phyloP scores from a whole-genome alignment of 2,797 vertebrate genomes.

The Ceyx erithaca region DNA sequence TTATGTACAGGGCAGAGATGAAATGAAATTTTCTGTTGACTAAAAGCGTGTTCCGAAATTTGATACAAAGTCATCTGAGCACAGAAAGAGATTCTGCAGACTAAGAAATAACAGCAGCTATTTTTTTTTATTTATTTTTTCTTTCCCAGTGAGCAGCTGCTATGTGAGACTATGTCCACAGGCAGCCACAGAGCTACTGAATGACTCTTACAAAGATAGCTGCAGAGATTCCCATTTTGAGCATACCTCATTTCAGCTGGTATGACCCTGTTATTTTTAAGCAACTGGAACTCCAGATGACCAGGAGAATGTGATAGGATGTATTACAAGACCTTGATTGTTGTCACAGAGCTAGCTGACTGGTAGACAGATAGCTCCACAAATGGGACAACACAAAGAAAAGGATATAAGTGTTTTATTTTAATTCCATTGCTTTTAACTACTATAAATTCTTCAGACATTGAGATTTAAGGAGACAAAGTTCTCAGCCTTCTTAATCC shows the following conservation, averaged over 20 bases:
- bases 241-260: not conserved
- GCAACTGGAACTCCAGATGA: not conserved
- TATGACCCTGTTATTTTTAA: not conserved
- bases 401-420: slow-evolving; percentile 27
- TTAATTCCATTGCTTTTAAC: slow-evolving; percentile 27
- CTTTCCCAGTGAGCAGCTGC: not conserved
- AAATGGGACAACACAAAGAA: not conserved
- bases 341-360: not conserved
- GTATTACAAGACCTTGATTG: not conserved
- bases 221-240: not conserved
- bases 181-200: not conserved
- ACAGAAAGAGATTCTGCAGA: not conserved
- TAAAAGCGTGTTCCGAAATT: not conserved
- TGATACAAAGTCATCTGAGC: not conserved
- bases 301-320: not conserved
- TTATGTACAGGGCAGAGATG: not conserved
- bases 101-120: not conserved
- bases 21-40: not conserved
- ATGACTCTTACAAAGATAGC: not conserved
- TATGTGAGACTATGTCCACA: accelerated
- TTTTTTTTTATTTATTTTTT: not conserved
- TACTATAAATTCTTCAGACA: slow-evolving; percentile 25
- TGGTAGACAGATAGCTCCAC: not conserved
- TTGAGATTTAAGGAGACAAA: not conserved
- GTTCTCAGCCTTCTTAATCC: slow-evolving; percentile 22